Base-by-base conservation (phyloP, 2,113 vertebrate genomes). In the Eupsittula cactorum region DNA sequence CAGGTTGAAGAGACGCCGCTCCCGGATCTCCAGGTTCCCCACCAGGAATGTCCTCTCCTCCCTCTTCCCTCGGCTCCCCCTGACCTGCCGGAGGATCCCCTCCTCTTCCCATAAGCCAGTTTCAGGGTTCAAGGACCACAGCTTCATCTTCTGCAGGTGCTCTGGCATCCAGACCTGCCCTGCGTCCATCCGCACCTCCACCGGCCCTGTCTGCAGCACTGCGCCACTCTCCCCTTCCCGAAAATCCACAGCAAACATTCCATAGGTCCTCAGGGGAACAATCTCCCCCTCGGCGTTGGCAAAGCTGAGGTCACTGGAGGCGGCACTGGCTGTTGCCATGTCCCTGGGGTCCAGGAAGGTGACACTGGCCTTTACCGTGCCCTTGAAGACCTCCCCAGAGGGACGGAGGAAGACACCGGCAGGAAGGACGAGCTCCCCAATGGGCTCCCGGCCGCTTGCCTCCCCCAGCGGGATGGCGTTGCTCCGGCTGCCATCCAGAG, bases 51-150 rank as follows among this genome's bases (percentile, higher is more conserved):
- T 98, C 21, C 99, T 98, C 87, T 99, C 99, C 96, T 99, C 99
- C 27, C 99, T 97, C 88, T 98, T 99, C 37, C 92, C 96, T 10
- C 99, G 97, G 6, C 82, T 88, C 14, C 89, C 94, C 4, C 75
- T 23, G 2, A 95, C 96, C 0, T 60, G 95, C 46, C 68, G 91
- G 79, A 99, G 99, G 92, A 97, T 25, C 1, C 98, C 98, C 47
- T 99, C 99, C 79, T 99, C 99, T 90, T 99, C 99, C 99, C 99
- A 99, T 83, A 99, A 93, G 18, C 99, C 99, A 0, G 98, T 99
- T 39, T 98, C 98, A 0, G 99, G 98, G 86, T 99, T 99, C 63
- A 99, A 92, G 10, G 99, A 99, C 99, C 99, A 99, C 82, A 99
- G 88, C 92, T 98, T 99, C 98, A 99, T 99, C 88, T 99, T 98